Evolutionary conservation across 92 coral and sea anemone genomes (phyloP), one percentile per base, ranked within the genome.

Genomic region (Zoanthus solanderi): DNA sequence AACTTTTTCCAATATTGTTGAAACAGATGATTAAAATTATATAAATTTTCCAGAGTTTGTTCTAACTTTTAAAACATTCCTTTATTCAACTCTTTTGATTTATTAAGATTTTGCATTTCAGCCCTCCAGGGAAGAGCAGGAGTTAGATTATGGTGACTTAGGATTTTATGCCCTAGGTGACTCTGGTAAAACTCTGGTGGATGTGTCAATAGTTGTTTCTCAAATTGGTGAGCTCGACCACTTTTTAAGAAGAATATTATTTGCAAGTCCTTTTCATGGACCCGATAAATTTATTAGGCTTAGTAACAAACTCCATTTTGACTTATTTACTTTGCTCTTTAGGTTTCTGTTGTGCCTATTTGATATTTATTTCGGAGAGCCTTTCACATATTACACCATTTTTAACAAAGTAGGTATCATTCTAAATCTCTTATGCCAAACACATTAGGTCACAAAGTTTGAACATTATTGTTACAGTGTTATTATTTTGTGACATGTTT

Each of bases 311-410:
- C 12, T 50, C 12, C 12, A 50, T 7, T 7, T 11, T 50, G 0
- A 63, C 23, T 63, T 63, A 5, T 63, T 87, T 72, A 50, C 74
- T 69, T 83, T 48, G 85, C 56, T 84, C 76, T 58, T 9, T 89
- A 97, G 99, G 99, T 47, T 97, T 97, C 91, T 97, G 98, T 71
- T 97, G 99, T 94, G 99, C 98, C 37, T 97, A 97, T 88, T 88
- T 97, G 46, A 97, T 97, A 72, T 97, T 97, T 91, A 97, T 97
- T 84, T 97, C 99, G 4, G 98, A 97, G 63, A 97, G 94, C 18
- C 72, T 97, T 60, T 79, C 98, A 54, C 94, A 89, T 80, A 88
- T 97, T 67, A 87, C 95, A 50, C 92, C 93, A 67, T 83, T 69
- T 60, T 79, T 96, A 31, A 84, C 91, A 68, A 96, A 84, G 99